Evolutionary conservation across 2,797 vertebrate species (phyloP).

Genomic region (Notoglanidium macrostoma): DNA sequence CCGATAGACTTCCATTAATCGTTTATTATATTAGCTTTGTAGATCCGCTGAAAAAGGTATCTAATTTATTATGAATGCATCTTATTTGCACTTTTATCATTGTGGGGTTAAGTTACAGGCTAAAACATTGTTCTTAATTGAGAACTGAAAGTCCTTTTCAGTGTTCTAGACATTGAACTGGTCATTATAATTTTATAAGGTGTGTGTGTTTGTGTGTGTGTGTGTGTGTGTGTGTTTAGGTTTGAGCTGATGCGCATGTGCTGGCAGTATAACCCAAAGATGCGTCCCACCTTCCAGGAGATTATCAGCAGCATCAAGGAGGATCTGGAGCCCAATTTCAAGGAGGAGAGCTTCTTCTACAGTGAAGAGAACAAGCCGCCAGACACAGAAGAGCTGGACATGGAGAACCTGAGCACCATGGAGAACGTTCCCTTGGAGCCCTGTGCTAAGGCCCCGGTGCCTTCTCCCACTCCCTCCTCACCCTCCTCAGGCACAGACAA

Average conservation of each 20-base stretch:
- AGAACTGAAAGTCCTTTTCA: not conserved
- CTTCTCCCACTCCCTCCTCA: constrained; percentile 64
- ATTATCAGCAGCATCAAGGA: constrained; percentile 94
- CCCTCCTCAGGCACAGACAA: constrained; percentile 74
- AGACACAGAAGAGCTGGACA: constrained; percentile 82
- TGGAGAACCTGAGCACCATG: constrained; percentile 83
- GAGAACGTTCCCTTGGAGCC: constrained; percentile 82
- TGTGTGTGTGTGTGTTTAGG: constrained; percentile 65
- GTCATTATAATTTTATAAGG: not conserved
- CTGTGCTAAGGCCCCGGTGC: constrained; percentile 51
- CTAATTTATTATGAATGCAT: not conserved
- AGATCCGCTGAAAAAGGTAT: not conserved
- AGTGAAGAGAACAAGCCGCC: constrained; percentile 92
- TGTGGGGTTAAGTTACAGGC: not conserved
- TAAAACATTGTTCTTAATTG: not conserved
- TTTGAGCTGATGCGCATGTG: constrained; percentile 98
- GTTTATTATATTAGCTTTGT: not conserved
- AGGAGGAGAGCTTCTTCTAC: constrained; percentile 94
- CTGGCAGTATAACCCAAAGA: constrained; percentile 98
- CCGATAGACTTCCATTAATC: not conserved
- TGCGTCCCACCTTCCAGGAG: constrained; percentile 94
- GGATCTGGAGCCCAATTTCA: constrained; percentile 87
- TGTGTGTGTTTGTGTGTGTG: not conserved
- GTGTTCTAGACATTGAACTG: not conserved
- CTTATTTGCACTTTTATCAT: not conserved